phyloP scores from a whole-genome alignment of 1,140 invertebrate species.

The Drosophila pseudoobscura region DNA sequence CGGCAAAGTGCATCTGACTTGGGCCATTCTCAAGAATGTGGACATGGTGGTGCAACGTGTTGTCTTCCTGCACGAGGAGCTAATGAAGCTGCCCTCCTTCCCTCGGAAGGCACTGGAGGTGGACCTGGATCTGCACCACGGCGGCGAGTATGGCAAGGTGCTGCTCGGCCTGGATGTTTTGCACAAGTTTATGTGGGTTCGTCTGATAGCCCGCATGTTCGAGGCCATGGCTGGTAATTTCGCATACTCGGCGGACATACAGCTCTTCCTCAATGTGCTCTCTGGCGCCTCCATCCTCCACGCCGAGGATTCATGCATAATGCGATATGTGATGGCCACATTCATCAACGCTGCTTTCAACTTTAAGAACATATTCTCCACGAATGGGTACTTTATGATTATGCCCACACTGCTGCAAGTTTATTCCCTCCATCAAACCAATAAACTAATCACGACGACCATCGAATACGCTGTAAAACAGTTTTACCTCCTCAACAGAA shows the following conservation, averaged over 20 bases:
- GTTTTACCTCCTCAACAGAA: slow-evolving; percentile 98
- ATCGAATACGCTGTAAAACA: slow-evolving; percentile 99
- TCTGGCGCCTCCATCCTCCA: slow-evolving; percentile 98
- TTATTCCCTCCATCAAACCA: slow-evolving; percentile 99
- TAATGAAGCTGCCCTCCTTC: slow-evolving; percentile 99
- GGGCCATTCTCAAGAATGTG: slow-evolving; percentile 95
- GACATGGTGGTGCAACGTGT: slow-evolving; percentile 97
- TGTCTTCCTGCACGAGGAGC: slow-evolving; percentile 99
- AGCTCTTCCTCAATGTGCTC: slow-evolving; percentile 98
- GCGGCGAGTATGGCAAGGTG: slow-evolving; percentile 95
- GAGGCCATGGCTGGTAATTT: slow-evolving; percentile 99
- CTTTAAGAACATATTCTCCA: slow-evolving; percentile 99
- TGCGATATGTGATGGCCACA: slow-evolving; percentile 97
- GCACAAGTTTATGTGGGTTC: slow-evolving; percentile 99
- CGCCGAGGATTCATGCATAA: slow-evolving; percentile 97
- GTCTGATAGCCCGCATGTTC: slow-evolving; percentile 98
- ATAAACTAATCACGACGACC: slow-evolving; percentile 95
- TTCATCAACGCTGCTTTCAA: slow-evolving; percentile 99
- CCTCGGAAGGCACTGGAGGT: slow-evolving; percentile 98
- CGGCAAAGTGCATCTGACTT: slow-evolving; percentile 95
- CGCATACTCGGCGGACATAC: slow-evolving; percentile 98
- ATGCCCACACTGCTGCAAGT: slow-evolving; percentile 98
- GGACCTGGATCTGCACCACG: slow-evolving; percentile 96
- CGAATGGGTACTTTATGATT: slow-evolving; percentile 98
- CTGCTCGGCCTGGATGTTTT: slow-evolving; percentile 96